Percentiles rank a stretch among this genome's conserved stretches.
Conservation (phyloP, 30 jellyfish, hydroid and myxozoan genomes). For the Clytia hemisphaerica region DNA sequence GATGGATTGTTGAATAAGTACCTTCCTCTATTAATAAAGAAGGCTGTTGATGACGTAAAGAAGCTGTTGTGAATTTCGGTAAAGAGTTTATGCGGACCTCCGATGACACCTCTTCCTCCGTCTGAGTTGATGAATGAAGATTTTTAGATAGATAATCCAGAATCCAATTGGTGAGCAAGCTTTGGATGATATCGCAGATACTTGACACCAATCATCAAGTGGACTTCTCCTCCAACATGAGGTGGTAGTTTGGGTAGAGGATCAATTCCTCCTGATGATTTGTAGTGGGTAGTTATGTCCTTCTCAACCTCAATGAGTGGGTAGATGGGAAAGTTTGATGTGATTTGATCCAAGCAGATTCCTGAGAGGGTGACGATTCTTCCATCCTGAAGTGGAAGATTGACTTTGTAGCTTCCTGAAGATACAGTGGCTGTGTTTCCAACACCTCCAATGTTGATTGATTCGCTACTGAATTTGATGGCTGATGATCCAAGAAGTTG, state of each 20-base stretch:
- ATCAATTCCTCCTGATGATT: background rate
- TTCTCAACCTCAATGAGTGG: constrained; percentile 1
- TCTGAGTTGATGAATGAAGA: background rate
- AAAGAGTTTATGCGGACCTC: constrained; percentile 14
- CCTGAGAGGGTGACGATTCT: background rate
- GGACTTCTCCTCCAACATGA: constrained; percentile 18
- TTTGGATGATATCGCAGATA: background rate
- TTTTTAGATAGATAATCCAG: no score
- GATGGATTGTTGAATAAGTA: no score
- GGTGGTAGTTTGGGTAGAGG: constrained; percentile 15
- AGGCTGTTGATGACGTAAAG: no score
- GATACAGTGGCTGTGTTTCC: constrained; percentile 2
- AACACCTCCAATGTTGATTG: no score
- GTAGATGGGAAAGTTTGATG: background rate
- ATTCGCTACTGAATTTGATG: background rate
- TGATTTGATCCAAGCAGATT: background rate
- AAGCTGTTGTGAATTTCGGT: no score
- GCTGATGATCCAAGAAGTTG: no score
- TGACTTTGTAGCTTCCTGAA: no score
- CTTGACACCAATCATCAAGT: constrained; percentile 23
- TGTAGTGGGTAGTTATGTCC: background rate
- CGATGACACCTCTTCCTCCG: constrained; percentile 11
- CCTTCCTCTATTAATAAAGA: no score
- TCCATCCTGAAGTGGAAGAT: background rate
- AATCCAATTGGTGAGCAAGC: background rate